Percentiles rank a stretch among this genome's conserved stretches.
phyloP scores from a whole-genome alignment of 2,888 invertebrate genomes.

The Aporophyla lueneburgensis region DNA sequence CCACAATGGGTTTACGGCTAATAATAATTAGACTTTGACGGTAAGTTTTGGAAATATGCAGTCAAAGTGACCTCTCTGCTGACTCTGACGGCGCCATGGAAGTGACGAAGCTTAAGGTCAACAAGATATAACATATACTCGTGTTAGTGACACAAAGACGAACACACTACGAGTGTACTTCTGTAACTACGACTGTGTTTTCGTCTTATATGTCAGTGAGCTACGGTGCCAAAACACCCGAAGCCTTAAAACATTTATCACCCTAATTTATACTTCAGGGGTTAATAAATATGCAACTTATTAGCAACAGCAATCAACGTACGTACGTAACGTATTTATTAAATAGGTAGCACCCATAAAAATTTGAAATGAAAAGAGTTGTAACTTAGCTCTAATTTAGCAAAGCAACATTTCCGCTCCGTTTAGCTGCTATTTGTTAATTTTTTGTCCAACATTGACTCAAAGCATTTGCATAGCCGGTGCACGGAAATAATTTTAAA shows the following conservation, averaged over 20 bases:
- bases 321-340: background rate
- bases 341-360: background rate
- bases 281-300: background rate
- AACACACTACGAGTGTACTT: too few species aligned
- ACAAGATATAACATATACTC: too few species aligned
- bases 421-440: background rate
- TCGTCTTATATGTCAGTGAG: background rate
- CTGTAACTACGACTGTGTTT: too few species aligned
- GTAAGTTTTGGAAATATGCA: too few species aligned
- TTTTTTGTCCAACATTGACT: constrained; percentile 18
- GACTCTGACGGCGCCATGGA: too few species aligned
- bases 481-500: constrained; percentile 22
- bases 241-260: background rate
- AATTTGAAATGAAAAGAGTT: background rate
- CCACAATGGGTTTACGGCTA: background rate
- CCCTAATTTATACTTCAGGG: background rate
- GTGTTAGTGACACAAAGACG: too few species aligned
- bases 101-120: too few species aligned
- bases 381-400: constrained; percentile 3
- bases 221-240: too few species aligned
- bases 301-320: background rate
- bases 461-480: constrained; percentile 11
- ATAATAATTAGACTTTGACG: background rate
- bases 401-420: constrained; percentile 36
- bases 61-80: too few species aligned